A percentile compares a stretch with the other conserved stretches of the same genome.
Evolutionary conservation across 30 jellyfish, hydroid and myxozoan species (phyloP).

Genomic region (Phacellophora camtschatica): DNA sequence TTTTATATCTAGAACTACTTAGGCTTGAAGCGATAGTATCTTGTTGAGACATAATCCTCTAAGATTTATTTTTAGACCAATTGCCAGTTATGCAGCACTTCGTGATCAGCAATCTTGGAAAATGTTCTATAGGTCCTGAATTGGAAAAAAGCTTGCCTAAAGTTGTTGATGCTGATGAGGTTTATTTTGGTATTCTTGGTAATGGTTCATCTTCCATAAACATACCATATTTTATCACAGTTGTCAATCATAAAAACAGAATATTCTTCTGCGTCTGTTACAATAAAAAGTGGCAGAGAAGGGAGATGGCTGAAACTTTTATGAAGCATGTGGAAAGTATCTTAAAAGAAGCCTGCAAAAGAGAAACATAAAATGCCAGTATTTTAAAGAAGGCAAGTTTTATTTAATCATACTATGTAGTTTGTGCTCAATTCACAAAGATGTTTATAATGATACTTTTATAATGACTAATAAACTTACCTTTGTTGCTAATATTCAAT

Average conservation of each 20-base stretch:
- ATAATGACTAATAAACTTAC: no score
- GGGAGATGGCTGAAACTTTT: conserved; percentile 4
- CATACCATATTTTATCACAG: conserved; percentile 27
- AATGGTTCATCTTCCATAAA: not conserved
- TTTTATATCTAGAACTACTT: no score
- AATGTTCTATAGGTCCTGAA: conserved; percentile 57
- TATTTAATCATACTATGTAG: no score
- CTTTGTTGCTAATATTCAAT: no score
- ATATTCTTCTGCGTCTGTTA: conserved; percentile 11
- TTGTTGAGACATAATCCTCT: no score
- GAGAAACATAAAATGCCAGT: no score
- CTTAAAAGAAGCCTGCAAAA: conserved; percentile 6
- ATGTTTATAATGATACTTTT: no score
- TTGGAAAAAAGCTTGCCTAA: conserved; percentile 18
- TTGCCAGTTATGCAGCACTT: not conserved
- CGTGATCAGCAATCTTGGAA: conserved; percentile 40
- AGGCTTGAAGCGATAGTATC: no score
- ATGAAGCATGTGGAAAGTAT: not conserved
- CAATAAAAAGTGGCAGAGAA: not conserved
- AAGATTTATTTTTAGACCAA: no score
- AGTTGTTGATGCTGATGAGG: conserved; percentile 37
- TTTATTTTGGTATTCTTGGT: conserved; percentile 49
- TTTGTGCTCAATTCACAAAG: no score
- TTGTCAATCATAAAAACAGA: conserved; percentile 31
- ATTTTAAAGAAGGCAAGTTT: no score